Conservation (phyloP, 2,797 vertebrate genomes). For the Malacoraja senta region DNA sequence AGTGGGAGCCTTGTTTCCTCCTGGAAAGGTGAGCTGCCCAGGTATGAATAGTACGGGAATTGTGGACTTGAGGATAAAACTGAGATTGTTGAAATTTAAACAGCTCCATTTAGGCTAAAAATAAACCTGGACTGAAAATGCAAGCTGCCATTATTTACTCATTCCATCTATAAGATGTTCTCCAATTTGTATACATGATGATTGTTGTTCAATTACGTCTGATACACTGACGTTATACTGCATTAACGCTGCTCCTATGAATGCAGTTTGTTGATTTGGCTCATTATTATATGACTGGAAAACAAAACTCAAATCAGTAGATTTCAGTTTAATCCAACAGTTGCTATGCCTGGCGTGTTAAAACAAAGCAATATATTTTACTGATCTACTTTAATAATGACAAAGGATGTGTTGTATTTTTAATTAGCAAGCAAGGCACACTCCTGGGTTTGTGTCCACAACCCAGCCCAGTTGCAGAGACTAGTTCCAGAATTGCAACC, state of each 20-base stretch:
- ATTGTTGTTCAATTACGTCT: background rate
- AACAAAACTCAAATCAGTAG: background rate
- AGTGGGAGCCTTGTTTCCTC: background rate
- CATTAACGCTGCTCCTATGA: background rate
- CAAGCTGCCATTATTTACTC: background rate
- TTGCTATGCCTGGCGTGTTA: background rate
- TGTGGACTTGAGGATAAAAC: background rate
- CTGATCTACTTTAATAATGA: background rate
- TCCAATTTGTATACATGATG: background rate
- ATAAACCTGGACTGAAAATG: background rate
- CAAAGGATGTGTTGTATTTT: background rate
- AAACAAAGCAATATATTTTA: background rate
- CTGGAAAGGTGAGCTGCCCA: background rate
- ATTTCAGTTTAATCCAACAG: background rate
- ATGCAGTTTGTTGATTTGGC: background rate
- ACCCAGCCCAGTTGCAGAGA: background rate
- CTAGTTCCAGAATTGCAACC: background rate
- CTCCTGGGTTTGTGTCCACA: background rate
- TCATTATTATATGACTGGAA: background rate
- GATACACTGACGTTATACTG: background rate
- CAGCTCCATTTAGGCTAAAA: background rate
- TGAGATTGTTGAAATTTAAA: background rate
- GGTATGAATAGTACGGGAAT: background rate
- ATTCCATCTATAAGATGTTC: background rate
- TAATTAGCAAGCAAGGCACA: background rate